Evolutionary conservation across 2,797 vertebrate species (phyloP), one percentile per base, ranked within the genome.

Genomic region (Thalassophryne amazonica): DNA sequence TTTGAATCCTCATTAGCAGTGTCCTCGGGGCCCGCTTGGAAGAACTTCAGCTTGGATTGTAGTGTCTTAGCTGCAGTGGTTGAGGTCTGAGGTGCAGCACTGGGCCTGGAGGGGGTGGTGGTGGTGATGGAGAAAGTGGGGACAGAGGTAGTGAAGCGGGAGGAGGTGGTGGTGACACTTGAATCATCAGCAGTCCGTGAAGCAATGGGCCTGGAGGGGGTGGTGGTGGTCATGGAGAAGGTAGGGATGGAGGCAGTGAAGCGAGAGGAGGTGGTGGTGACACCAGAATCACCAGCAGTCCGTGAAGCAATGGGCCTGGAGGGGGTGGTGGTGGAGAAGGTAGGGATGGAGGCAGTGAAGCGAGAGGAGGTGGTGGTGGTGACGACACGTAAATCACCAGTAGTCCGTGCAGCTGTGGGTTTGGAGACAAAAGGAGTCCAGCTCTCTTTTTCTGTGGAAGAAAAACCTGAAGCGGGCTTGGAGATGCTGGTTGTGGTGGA

Each of bases 21-120:
- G 36, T 2, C 16, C 2, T 70, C 11, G 4, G 37, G 20, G 19
- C 24, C 43, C 0, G 62, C 35, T 21, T 77, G 76, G 22, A 93
- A 83, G 81, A 96, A 95, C 19, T 62, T 88, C 22, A 92, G 83
- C 23, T 90, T 92, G 27, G 92, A 88, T 52, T 94, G 88, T 67
- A 87, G 84, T 0, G 85, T 93, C 65, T 89, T 93, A 14, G 85
- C 53, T 16, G 72, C 81, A 0, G 56, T 54, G 46, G 33, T 28
- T 14, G 78, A 77, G 20, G 69, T 48, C 6, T 43, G 73, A 41
- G 59, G 74, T 13, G 82, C 65, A 1, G 72, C 48, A 6, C 41
- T 54, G 21, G 51, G 75, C 7, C 15, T 41, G 40, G 40, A 32
- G 29, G 1, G 29, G 43, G 25, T 0, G 2, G 50, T 13, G 1